A percentile compares a stretch with the other conserved stretches of the same genome.
Conservation (phyloP, 2,888 invertebrate genomes). For the Molorchus minor region DNA sequence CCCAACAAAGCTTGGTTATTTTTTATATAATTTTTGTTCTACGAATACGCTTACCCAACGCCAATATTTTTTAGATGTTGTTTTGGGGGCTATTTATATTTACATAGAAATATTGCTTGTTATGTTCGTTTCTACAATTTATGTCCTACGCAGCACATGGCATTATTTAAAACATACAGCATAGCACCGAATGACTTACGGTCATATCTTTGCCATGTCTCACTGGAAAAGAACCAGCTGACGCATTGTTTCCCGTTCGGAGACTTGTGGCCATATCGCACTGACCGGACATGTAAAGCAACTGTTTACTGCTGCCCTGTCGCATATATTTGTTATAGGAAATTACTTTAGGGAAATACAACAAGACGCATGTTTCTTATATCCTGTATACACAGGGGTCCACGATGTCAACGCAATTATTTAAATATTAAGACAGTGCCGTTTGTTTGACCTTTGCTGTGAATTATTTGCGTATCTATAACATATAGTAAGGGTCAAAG, state of each 20-base stretch:
- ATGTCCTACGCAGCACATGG: constrained; percentile 33
- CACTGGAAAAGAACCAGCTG: constrained; percentile 50
- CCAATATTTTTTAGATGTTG: too few species aligned
- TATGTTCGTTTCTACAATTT: constrained; percentile 26
- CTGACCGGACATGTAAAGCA: constrained; percentile 55
- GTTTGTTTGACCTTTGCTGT: background rate
- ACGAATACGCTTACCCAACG: too few species aligned
- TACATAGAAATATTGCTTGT: too few species aligned
- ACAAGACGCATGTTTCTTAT: constrained; percentile 46
- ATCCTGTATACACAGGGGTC: constrained; percentile 41
- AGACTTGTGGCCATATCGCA: constrained; percentile 43
- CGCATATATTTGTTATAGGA: constrained; percentile 56
- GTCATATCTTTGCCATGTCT: constrained; percentile 42
- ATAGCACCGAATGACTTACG: constrained; percentile 49
- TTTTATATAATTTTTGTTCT: too few species aligned
- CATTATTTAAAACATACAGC: constrained; percentile 40
- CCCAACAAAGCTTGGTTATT: too few species aligned
- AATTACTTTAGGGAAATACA: constrained; percentile 50
- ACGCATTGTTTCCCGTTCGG: constrained; percentile 53
- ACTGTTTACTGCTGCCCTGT: constrained; percentile 49
- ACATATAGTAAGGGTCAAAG: too few species aligned
- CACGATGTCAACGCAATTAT: background rate
- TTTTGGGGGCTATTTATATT: too few species aligned
- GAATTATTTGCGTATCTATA: too few species aligned
- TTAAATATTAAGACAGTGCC: constrained; percentile 4